Evolutionary conservation across 1,140 invertebrate species (phyloP).

Genomic region (Limonius californicus): DNA sequence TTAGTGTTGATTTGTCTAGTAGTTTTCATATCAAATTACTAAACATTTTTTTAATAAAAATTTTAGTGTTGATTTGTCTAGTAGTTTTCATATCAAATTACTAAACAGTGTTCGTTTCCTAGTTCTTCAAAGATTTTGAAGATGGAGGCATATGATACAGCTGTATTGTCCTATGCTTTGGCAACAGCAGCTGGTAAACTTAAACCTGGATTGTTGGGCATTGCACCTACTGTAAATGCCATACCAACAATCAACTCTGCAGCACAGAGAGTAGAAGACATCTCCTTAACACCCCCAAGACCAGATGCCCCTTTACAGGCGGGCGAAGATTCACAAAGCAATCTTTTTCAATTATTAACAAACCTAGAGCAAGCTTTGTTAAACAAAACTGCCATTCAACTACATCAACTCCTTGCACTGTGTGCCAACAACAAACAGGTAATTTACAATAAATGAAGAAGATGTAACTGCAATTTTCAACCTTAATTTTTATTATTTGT

Average conservation of each 20-base stretch:
- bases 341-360: slow-evolving; percentile 36
- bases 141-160: slow-evolving; percentile 55
- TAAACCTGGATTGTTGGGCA: slow-evolving; percentile 45
- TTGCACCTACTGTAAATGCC: slow-evolving; percentile 41
- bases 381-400: slow-evolving; percentile 37
- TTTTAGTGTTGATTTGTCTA: not conserved
- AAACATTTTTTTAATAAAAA: too few species aligned
- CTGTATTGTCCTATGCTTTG: slow-evolving; percentile 46
- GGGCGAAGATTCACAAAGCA: slow-evolving; percentile 24
- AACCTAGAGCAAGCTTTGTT: slow-evolving; percentile 39
- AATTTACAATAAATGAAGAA: not conserved
- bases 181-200: slow-evolving; percentile 48
- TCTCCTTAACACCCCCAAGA: slow-evolving; percentile 43
- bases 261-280: slow-evolving; percentile 32
- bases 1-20: not conserved
- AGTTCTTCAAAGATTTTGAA: slow-evolving; percentile 62
- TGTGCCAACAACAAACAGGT: slow-evolving; percentile 41
- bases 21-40: too few species aligned
- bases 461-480: too few species aligned
- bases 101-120: slow-evolving; percentile 12
- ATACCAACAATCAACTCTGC: not conserved
- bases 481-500: slow-evolving; percentile 30
- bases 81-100: too few species aligned
- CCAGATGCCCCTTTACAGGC: slow-evolving; percentile 23
- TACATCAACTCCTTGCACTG: slow-evolving; percentile 41